Evolutionary conservation across 2,797 vertebrate genomes (phyloP).

Genomic region (Dromococcyx pavoninus): DNA sequence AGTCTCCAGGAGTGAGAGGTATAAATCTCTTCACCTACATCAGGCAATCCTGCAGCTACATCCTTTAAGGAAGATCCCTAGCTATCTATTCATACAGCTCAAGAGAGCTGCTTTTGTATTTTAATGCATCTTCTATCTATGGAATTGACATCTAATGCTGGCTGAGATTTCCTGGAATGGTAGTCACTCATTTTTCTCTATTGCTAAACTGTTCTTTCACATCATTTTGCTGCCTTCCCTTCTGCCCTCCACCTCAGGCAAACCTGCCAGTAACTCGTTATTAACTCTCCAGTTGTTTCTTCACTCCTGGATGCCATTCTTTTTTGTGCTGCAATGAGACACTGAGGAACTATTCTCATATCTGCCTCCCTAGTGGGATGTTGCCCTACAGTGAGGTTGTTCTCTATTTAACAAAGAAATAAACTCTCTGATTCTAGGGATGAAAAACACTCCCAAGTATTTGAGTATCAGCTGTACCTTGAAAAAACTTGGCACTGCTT

Average conservation of each 20-base stretch:
- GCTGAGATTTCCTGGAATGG: slow-evolving; percentile 35
- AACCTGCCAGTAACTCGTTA: slow-evolving; percentile 24
- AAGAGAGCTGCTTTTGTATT: slow-evolving; percentile 45
- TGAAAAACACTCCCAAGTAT: slow-evolving; percentile 22
- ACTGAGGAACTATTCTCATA: background rate
- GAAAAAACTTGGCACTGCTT: background rate
- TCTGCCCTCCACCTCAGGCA: slow-evolving; percentile 40
- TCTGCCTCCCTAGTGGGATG: slow-evolving; percentile 34
- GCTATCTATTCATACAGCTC: slow-evolving; percentile 16
- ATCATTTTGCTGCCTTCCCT: background rate
- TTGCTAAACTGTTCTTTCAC: slow-evolving; percentile 31
- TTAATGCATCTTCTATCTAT: slow-evolving; percentile 20
- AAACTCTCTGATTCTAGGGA: slow-evolving; percentile 4
- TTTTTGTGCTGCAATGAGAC: slow-evolving; percentile 25
- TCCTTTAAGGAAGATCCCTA: background rate
- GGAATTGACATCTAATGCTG: background rate
- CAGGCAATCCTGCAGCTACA: background rate
- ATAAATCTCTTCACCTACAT: background rate
- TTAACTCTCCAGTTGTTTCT: slow-evolving; percentile 39
- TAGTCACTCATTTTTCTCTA: slow-evolving; percentile 31
- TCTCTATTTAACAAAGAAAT: slow-evolving; percentile 31
- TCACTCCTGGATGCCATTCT: slow-evolving; percentile 23
- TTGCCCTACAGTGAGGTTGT: slow-evolving; percentile 30
- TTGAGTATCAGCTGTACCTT: background rate
- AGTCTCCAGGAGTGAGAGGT: background rate